These are phyloP conservation scores for Frieseomelitta varia DNA, from an alignment of 1,140 invertebrate genomes.

Conservation along the genomic window DNA sequence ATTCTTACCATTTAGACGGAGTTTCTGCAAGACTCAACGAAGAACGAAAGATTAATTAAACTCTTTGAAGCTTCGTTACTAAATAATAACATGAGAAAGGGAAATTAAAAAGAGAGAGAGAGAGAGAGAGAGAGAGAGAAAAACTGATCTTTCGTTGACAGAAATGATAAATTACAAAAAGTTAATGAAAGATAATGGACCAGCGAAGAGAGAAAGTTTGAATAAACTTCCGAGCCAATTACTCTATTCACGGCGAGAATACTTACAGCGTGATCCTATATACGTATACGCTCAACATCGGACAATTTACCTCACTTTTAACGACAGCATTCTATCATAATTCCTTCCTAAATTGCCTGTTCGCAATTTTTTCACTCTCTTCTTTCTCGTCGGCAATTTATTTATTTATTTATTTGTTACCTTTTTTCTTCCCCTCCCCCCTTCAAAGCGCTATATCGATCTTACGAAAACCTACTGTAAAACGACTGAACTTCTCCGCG, in stretches of 20 bases:
- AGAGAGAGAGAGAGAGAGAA: not conserved
- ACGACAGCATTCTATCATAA: conserved; percentile 1
- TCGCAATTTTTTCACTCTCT: not conserved
- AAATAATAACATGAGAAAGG: not conserved
- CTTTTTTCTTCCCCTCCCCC: not conserved
- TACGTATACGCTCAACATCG: not conserved
- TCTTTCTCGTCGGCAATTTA: too few relatives aligned
- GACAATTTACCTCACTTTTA: not conserved
- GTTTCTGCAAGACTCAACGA: not conserved
- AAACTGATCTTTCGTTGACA: not conserved
- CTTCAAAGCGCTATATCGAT: too few relatives aligned
- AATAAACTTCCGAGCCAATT: not conserved
- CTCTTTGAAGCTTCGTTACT: too few relatives aligned
- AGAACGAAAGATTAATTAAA: not conserved
- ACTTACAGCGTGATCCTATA: not conserved
- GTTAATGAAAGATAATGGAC: not conserved
- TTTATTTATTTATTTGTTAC: not conserved
- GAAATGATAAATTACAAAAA: not conserved
- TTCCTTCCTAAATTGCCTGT: conserved; percentile 1
- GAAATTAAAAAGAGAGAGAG: not conserved
- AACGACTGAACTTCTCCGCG: not conserved
- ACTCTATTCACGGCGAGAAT: not conserved
- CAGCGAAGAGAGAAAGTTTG: not conserved
- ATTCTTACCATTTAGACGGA: too few relatives aligned
- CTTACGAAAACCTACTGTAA: not conserved